These are phyloP conservation scores for Pterostichus madidus DNA, from an alignment of 2,888 invertebrate species.

Conservation along the genomic window DNA sequence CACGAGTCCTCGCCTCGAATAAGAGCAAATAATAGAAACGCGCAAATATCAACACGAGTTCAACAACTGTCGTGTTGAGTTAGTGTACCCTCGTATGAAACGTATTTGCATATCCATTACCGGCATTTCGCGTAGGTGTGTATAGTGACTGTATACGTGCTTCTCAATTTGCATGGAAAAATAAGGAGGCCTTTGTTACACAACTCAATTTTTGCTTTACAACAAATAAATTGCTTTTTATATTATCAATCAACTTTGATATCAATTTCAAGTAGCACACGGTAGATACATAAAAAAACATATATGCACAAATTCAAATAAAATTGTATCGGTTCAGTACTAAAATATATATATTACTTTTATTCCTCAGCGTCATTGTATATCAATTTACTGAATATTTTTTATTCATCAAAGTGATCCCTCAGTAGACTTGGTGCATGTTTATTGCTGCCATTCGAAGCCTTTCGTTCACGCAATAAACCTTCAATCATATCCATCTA, in stretches of 20 bases:
- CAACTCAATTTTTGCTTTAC: conserved; percentile 32
- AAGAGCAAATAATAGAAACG: conserved; percentile 49
- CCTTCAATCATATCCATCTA: too few species aligned
- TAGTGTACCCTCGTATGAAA: conserved; percentile 42
- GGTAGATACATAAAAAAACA: not conserved
- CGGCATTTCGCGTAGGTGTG: conserved; percentile 5
- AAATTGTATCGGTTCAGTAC: not conserved
- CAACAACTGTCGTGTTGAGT: conserved; percentile 46
- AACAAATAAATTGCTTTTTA: conserved; percentile 40
- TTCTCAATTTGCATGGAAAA: conserved; percentile 45
- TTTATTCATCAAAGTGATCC: too few species aligned
- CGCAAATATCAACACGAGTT: conserved; percentile 40
- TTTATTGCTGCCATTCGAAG: too few species aligned
- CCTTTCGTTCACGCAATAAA: too few species aligned
- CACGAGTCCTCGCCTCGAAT: conserved; percentile 28
- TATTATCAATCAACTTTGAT: conserved; percentile 14
- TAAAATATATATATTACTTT: not conserved
- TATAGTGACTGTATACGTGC: not conserved
- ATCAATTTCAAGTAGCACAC: conserved; percentile 1
- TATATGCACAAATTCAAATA: conserved; percentile 10
- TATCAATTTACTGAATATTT: too few species aligned
- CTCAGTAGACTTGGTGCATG: too few species aligned
- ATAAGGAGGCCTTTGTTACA: conserved; percentile 39
- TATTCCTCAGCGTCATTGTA: too few species aligned
- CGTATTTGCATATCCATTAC: conserved; percentile 51